Base-by-base conservation (phyloP, 2,888 invertebrate genomes). In the Pristionchus exspectatus region DNA sequence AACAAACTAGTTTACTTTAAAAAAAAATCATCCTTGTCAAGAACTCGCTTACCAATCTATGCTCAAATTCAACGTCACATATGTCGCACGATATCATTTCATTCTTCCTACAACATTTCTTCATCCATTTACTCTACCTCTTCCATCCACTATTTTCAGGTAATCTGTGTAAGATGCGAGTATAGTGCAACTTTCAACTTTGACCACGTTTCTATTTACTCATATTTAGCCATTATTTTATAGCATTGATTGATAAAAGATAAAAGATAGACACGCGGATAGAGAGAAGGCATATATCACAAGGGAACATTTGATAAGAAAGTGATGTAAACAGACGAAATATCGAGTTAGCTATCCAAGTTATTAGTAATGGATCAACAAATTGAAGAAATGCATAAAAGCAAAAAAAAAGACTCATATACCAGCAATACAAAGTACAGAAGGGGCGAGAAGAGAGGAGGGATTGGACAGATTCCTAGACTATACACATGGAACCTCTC, bases 261-360 rank as follows among this genome's bases (percentile, higher is more conserved):
- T 85, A 63, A 66, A 86, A 85, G 59, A 66, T n/a, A 59, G 66
- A 38, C 86, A 86, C 86, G 86, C 86, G 86, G 86, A 56, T 66
- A 24, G 38, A 84, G 54, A 56, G 30, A 44, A 86, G 66, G 66
- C 44, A 86, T 86, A 86, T 86, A 86, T 86, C 86, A 86, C 86
- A 86, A 86, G 84, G 54, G 77, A 72, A 24, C 50, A 44, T 72
- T 44, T 77, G 77, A 77, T 77, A 77, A 77, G 44, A 77, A 77
- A 24, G 4, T 38, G 44, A 44, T 77, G 50, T 30, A 21, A 81
- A 50, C 54, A 81, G 50, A 84, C 44, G 33, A 84, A 16, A n/a
- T 21, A 30, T 56, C 56, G 56, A 84, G 86, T 86, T 86, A 86
- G 86, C 66, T 59, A 86, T 86, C 66, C 86, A 86, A 86, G 84